phyloP scores from a whole-genome alignment of 1,140 invertebrate genomes.

The Trichoplusia ni region DNA sequence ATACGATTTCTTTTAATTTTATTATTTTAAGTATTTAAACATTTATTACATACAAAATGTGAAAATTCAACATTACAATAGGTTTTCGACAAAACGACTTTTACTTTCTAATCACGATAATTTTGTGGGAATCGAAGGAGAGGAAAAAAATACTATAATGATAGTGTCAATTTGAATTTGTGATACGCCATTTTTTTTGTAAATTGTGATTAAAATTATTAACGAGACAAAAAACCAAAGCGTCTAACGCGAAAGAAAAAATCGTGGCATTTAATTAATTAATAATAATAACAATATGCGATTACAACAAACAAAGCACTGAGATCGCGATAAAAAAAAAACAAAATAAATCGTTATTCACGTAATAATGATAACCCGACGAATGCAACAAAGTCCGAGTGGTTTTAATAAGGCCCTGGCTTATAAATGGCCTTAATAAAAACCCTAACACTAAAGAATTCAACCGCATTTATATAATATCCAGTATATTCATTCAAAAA shows the following conservation, averaged over 20 bases:
- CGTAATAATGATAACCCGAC: background rate
- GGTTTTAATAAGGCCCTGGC: background rate
- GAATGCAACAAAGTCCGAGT: background rate
- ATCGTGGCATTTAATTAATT: background rate
- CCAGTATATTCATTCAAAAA: too few relatives aligned
- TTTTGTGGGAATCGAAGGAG: too few relatives aligned
- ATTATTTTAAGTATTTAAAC: background rate
- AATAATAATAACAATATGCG: slow-evolving; percentile 12
- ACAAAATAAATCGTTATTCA: background rate
- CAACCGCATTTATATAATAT: background rate
- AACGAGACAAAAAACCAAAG: background rate
- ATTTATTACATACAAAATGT: slow-evolving; percentile 10
- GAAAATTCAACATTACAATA: background rate
- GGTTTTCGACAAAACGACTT: background rate
- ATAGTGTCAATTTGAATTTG: too few relatives aligned
- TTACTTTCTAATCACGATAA: background rate
- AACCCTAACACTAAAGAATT: too few relatives aligned
- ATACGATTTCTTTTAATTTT: background rate
- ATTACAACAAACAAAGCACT: slow-evolving; percentile 21
- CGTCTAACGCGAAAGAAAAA: background rate
- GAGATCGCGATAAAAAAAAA: slow-evolving; percentile 12
- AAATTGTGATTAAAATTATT: background rate
- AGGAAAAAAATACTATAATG: too few relatives aligned
- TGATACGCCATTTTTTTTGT: too few relatives aligned
- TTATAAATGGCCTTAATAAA: too few relatives aligned